These are phyloP conservation scores for Erynnis tages DNA, from an alignment of 2,888 invertebrate species.

Conservation along the genomic window DNA sequence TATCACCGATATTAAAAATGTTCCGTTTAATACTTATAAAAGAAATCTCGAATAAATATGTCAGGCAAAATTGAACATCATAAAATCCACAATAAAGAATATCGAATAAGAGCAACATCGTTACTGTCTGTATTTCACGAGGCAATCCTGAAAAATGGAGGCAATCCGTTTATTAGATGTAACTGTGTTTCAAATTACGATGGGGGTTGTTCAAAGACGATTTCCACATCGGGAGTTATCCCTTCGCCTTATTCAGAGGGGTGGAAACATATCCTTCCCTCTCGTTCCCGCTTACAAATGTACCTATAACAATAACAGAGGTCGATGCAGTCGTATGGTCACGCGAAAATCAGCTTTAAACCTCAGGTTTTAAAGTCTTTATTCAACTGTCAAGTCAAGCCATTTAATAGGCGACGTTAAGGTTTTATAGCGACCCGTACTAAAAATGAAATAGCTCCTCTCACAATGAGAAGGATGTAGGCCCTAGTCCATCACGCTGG, in stretches of 20 bases:
- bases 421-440: conserved; percentile 13
- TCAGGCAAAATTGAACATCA: no score
- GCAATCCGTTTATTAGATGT: conserved; percentile 12
- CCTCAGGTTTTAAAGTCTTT: conserved; percentile 9
- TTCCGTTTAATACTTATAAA: no score
- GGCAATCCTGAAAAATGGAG: conserved; percentile 15
- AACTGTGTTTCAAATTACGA: conserved; percentile 15
- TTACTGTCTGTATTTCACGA: background rate
- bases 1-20: no score
- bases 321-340: background rate
- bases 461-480: no score
- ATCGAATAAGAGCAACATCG: background rate
- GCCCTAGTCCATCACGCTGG: no score
- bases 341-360: conserved; percentile 6
- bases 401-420: conserved; percentile 6
- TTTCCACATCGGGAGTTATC: conserved; percentile 37
- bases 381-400: background rate
- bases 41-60: no score
- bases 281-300: conserved; percentile 27
- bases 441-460: conserved; percentile 20
- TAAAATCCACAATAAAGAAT: no score
- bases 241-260: conserved; percentile 40
- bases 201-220: conserved; percentile 26
- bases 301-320: conserved; percentile 6
- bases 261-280: conserved; percentile 43